A percentile compares a stretch with the other conserved stretches of the same genome.
These are phyloP conservation scores for Lepidochrysops patricia DNA, from an alignment of 2,888 invertebrate genomes.

Conservation along the genomic window DNA sequence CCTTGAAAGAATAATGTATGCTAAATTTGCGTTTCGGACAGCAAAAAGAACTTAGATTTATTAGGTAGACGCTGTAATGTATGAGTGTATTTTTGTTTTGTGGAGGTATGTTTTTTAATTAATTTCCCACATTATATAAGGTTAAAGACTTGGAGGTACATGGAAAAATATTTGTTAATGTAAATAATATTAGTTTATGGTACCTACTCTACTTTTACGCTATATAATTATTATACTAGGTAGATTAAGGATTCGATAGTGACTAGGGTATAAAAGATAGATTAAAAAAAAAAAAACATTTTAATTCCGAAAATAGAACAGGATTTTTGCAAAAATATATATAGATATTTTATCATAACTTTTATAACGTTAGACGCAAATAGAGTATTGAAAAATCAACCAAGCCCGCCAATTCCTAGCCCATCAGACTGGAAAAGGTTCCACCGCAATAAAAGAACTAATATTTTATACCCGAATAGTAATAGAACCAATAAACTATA, in stretches of 20 bases:
- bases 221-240: no score
- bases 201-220: no score
- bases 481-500: slow-evolving; percentile 12
- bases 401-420: neutral
- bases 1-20: slow-evolving; percentile 33
- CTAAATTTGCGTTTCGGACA: neutral
- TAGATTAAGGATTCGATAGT: no score
- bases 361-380: neutral
- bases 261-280: no score
- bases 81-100: neutral
- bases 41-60: neutral
- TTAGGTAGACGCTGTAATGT: neutral
- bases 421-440: neutral
- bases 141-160: no score
- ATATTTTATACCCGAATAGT: slow-evolving; percentile 10
- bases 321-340: no score
- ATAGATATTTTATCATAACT: no score
- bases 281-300: no score
- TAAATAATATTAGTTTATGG: no score
- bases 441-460: slow-evolving; percentile 8
- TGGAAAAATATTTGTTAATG: no score
- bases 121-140: no score
- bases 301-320: no score
- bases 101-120: neutral
- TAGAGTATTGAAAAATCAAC: neutral